phyloP scores from a whole-genome alignment of 1,140 invertebrate genomes.

The Ceratosolen solmsi region DNA sequence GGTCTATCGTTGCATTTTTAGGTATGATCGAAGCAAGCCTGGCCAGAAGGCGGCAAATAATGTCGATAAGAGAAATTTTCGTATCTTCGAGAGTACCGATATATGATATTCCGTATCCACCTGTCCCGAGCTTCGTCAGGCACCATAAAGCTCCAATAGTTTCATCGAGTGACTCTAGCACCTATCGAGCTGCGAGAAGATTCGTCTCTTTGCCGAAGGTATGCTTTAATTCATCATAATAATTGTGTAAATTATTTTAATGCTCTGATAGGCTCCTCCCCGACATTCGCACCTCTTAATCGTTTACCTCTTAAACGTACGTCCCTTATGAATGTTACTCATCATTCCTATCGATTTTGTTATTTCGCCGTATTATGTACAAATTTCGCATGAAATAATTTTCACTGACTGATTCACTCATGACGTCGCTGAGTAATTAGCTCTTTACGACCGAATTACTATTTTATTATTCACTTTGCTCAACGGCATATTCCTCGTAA shows the following conservation, averaged over 20 bases:
- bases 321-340: too few relatives aligned
- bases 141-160: neutral
- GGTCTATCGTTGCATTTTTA: neutral
- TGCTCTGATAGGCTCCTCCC: neutral
- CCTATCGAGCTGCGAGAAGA: neutral
- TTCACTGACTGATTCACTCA: neutral
- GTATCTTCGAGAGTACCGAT: slow-evolving; percentile 26
- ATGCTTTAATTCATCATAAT: neutral
- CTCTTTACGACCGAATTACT: neutral
- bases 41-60: slow-evolving; percentile 24
- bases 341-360: too few relatives aligned
- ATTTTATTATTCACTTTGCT: neutral
- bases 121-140: neutral
- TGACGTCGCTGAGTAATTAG: neutral
- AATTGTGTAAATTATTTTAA: neutral
- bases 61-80: slow-evolving; percentile 37
- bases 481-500: neutral
- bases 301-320: too few relatives aligned
- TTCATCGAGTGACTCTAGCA: neutral
- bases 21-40: neutral
- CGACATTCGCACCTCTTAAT: too few relatives aligned
- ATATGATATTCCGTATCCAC: neutral
- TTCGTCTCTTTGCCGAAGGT: slow-evolving; percentile 21
- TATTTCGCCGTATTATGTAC: too few relatives aligned
- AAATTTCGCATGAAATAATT: neutral